These are phyloP conservation scores for Cyaniris semiargus DNA, from an alignment of 2,888 invertebrate species.

Conservation along the genomic window DNA sequence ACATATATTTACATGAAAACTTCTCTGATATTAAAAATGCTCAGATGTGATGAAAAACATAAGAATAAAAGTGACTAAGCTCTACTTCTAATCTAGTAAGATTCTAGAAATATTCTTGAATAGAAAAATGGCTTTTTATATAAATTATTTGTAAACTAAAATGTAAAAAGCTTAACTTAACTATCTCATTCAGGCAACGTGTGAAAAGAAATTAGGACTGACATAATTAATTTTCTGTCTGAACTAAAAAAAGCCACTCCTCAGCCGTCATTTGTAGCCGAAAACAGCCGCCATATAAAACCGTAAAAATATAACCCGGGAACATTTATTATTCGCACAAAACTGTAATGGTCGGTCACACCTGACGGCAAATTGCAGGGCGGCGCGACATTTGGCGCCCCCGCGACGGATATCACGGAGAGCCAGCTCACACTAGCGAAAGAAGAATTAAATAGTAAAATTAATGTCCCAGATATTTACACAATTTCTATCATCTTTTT, in stretches of 20 bases:
- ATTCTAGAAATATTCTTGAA: too few relatives aligned
- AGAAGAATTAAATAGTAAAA: not conserved
- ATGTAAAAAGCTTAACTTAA: too few relatives aligned
- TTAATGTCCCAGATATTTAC: not conserved
- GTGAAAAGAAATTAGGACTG: not conserved
- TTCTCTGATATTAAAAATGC: not conserved
- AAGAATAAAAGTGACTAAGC: too few relatives aligned
- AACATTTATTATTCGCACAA: constrained; percentile 3
- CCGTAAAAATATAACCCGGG: not conserved
- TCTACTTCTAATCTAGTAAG: too few relatives aligned
- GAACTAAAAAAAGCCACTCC: not conserved
- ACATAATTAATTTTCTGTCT: not conserved
- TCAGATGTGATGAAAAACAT: not conserved
- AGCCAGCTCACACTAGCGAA: not conserved
- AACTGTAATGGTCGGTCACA: constrained; percentile 1
- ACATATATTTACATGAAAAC: not conserved
- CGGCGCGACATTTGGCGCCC: constrained; percentile 19
- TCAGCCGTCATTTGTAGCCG: not conserved
- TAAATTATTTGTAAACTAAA: too few relatives aligned
- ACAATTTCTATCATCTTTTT: too few relatives aligned
- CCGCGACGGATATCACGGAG: not conserved
- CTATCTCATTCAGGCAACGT: too few relatives aligned
- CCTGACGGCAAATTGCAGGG: constrained; percentile 18
- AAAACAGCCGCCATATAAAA: not conserved
- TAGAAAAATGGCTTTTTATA: too few relatives aligned